Conservation (phyloP, 2,797 vertebrate species). For the Onychomys leucogaster region DNA sequence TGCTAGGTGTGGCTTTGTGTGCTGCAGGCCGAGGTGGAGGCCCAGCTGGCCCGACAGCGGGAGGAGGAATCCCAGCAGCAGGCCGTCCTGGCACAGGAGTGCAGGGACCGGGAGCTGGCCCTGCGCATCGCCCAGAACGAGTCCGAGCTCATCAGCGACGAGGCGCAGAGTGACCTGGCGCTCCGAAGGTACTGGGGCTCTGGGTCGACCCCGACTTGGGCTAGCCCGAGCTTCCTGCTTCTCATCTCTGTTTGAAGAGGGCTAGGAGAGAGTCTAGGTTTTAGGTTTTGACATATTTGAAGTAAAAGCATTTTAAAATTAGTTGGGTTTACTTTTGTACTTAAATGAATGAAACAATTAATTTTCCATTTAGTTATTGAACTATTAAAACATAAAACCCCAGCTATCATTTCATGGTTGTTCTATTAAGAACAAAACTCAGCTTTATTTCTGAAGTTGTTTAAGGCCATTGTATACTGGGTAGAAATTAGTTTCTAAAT, state of each 20-base stretch:
- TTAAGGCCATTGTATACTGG: not conserved
- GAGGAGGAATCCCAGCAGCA: constrained; percentile 94
- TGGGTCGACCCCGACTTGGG: not conserved
- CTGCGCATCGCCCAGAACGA: constrained; percentile 97
- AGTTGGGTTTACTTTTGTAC: not conserved
- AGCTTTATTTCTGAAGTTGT: constrained; percentile 43
- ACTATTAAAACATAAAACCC: not conserved
- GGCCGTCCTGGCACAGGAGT: constrained; percentile 94
- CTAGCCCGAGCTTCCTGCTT: not conserved
- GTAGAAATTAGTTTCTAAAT: constrained; percentile 49
- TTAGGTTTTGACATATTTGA: not conserved
- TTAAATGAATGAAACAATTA: not conserved
- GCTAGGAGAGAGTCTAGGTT: not conserved
- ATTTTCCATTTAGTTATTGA: constrained; percentile 18
- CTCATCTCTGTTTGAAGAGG: not conserved
- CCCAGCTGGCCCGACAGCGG: constrained; percentile 92
- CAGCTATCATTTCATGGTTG: not conserved
- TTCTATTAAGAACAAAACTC: constrained; percentile 55
- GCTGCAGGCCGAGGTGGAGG: constrained; percentile 94
- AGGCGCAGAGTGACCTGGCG: constrained; percentile 88
- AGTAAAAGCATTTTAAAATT: constrained; percentile 10
- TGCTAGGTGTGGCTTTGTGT: not conserved
- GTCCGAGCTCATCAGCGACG: constrained; percentile 95
- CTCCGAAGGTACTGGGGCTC: constrained; percentile 92
- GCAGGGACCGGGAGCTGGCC: constrained; percentile 95